phyloP scores from a whole-genome alignment of 2,797 vertebrate genomes.

The Calcarius lapponicus region DNA sequence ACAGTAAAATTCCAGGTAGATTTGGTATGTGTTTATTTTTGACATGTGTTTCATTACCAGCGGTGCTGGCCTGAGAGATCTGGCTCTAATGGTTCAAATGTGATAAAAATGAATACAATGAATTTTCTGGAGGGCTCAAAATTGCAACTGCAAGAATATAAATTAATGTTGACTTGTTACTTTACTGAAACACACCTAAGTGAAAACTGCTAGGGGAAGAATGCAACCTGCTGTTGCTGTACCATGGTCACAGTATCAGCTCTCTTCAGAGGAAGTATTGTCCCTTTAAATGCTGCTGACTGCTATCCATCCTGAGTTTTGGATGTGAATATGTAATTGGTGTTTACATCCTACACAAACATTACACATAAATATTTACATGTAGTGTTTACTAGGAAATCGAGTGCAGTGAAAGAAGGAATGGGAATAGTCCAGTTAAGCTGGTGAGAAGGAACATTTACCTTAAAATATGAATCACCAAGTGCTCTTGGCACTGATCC shows the following conservation, averaged over 20 bases:
- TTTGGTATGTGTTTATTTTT: slow-evolving; percentile 32
- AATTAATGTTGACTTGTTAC: not conserved
- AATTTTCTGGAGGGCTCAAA: not conserved
- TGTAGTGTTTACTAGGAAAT: not conserved
- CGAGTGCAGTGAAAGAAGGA: not conserved
- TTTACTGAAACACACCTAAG: not conserved
- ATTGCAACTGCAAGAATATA: not conserved
- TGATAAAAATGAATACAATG: not conserved
- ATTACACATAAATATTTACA: not conserved
- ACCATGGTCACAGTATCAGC: not conserved
- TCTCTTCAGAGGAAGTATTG: not conserved
- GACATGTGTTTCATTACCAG: not conserved
- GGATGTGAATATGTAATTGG: not conserved
- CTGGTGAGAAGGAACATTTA: slow-evolving; percentile 17
- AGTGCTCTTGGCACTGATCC: slow-evolving; percentile 25
- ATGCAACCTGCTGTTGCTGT: not conserved
- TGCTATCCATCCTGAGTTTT: not conserved
- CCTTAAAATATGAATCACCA: slow-evolving; percentile 26
- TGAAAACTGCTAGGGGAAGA: not conserved
- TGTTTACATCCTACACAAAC: not conserved
- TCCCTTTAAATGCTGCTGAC: not conserved
- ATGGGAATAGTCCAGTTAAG: not conserved
- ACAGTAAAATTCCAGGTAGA: slow-evolving; percentile 32
- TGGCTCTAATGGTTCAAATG: not conserved
- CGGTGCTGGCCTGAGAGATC: not conserved